Evolutionary conservation across 2,113 vertebrate species (phyloP).

Genomic region (Pygoscelis adeliae): DNA sequence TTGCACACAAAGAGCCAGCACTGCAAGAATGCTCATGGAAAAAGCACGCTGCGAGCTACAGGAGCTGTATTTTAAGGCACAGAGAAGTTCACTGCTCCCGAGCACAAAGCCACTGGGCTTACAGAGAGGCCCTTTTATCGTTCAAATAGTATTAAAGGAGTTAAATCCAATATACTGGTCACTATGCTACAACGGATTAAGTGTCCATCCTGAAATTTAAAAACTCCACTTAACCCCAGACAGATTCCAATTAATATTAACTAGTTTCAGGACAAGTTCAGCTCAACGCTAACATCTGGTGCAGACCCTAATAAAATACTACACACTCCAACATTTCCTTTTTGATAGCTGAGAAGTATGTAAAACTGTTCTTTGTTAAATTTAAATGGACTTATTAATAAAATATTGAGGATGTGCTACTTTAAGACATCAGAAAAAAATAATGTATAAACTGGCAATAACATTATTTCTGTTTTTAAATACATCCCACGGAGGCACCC

Average conservation of each 20-base stretch:
- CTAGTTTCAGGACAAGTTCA: not conserved
- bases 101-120: not conserved
- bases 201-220: not conserved
- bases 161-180: not conserved
- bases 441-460: constrained; percentile 16
- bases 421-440: constrained; percentile 33
- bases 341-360: not conserved
- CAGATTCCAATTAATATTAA: not conserved
- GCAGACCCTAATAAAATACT: not conserved
- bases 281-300: not conserved
- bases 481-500: constrained; percentile 50
- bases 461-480: constrained; percentile 63
- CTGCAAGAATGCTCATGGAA: not conserved
- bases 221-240: not conserved
- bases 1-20: not conserved
- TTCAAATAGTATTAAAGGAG: not conserved
- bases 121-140: not conserved
- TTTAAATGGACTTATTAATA: constrained; percentile 43
- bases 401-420: constrained; percentile 40
- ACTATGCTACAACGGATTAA: not conserved
- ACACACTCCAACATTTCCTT: not conserved
- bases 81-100: not conserved
- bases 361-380: constrained; percentile 18
- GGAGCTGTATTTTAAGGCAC: not conserved
- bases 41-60: not conserved